Percentiles rank a stretch among this genome's conserved stretches.
Conservation (phyloP, 2,888 invertebrate species). For the Folsomia manolachei region DNA sequence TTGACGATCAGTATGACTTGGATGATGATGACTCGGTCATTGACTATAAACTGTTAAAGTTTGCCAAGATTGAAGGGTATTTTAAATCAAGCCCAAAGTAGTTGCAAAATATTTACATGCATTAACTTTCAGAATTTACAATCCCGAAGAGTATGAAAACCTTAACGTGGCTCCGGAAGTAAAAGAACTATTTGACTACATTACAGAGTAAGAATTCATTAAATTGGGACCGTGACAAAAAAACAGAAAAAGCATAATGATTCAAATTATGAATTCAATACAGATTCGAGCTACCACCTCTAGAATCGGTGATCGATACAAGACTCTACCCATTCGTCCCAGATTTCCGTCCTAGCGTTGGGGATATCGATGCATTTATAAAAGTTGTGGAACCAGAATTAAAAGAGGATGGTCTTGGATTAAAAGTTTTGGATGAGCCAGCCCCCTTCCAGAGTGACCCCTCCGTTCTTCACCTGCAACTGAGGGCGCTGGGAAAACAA, state of each 20-base stretch:
- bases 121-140: conserved; percentile 61
- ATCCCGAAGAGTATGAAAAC: conserved; percentile 78
- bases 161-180: conserved; percentile 78
- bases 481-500: conserved; percentile 71
- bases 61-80: neutral
- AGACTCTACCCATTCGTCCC: conserved; percentile 92
- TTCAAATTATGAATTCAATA: neutral
- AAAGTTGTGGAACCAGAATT: conserved; percentile 68
- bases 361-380: conserved; percentile 96
- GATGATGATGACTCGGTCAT: no score
- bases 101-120: neutral
- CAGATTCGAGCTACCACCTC: conserved; percentile 59
- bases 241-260: neutral
- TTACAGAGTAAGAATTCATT: conserved; percentile 74
- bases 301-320: conserved; percentile 82
- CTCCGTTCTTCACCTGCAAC: conserved; percentile 85
- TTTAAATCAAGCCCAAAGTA: neutral
- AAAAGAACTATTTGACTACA: conserved; percentile 89
- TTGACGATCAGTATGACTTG: neutral
- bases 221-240: neutral
- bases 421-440: conserved; percentile 89
- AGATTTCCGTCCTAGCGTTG: conserved; percentile 95
- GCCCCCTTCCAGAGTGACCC: conserved; percentile 92
- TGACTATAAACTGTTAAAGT: no score
- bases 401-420: conserved; percentile 64